Base-by-base conservation (phyloP, 2,113 vertebrate species). In the Protomyctophum bolini region DNA sequence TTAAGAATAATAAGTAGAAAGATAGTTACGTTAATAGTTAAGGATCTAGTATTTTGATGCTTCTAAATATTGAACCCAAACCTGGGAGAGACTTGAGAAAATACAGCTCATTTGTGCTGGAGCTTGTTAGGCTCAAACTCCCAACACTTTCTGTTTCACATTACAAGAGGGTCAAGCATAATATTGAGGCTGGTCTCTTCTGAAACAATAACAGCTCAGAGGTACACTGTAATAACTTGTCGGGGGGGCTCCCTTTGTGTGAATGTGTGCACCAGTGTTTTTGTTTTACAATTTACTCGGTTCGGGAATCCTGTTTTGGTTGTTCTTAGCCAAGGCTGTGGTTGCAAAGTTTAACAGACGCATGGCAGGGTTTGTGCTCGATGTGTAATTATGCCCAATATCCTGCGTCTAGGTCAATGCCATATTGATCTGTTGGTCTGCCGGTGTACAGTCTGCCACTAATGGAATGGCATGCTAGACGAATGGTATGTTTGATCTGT, bases 361-460 rank as follows among this genome's bases (percentile, higher is more conserved):
- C 62, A 72, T n/a, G 57, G 14, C 66, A 57, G 49, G 33, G 61
- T 73, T 84, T 62, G 49, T 73, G 63, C 63, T 79, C 46, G 0
- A 2, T 62, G 67, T 71, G 52, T 81, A 83, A 85, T 89, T 83
- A 78, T 65, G 61, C 50, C 58, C 55, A 12, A n/a, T 67, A 68
- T 72, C n/a, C 57, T 70, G 46, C 54, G 4, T 15, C 45, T 57
- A 69, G 77, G 73, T 82, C 80, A 69, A 54, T 68, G 70, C 6
- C 29, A 10, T 70, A 83, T 81, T 77, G 85, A 87, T 87, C 66
- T 70, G 56, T 57, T 84, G 65, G 52, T 77, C 77, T 66, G 28
- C 58, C 7, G 1, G 12, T 68, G 64, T 56, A 55, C 71, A 69
- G 56, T 66, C 15, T 12, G 59, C 33, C 56, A 67, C 47, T 77